Base-by-base conservation (phyloP, 1,140 invertebrate species). In the Papilio machaon region DNA sequence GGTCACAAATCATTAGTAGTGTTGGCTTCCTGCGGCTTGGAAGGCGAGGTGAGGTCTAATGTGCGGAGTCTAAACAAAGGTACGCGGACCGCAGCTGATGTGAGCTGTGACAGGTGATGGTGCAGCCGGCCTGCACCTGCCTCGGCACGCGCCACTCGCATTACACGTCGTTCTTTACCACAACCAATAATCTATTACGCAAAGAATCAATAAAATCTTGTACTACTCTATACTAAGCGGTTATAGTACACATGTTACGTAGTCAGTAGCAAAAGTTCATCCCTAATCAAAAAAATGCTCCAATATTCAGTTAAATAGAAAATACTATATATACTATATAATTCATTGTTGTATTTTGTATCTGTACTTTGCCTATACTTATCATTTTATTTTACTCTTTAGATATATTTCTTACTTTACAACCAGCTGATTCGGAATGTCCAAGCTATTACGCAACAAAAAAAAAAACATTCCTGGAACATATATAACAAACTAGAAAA, bases 91-190 rank as follows among this genome's bases (percentile, higher is more conserved):
- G 92, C 91, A 94, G 93, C 93, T 93, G 92, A 93, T 91, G 86
- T 84, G 91, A 91, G 92, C 91, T 91, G 86, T 84, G 91, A 92
- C 93, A 94, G 93, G 93, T 94, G 93, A 84, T 85, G 85, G 64
- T 84, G 86, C 93, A 94, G 92, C 92, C 90, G 92, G 92, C 93
- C 47, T 64, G 82, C 93, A 94, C 93, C 93, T 94, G 93, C 90
- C 85, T 47, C 49, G 83, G 91, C 91, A 92, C 92, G 89, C 85
- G 91, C 91, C 87, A 91, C 93, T 93, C 92, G 83, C 85, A 90
- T 88, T 88, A 87, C 87, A 89, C 80, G 81, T 83, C 83, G 84
- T 85, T 84, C 83, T 88, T 87, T 86, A 84, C 85, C 89, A 85
- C 83, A 82, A 84, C 87, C 83, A 85, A 90, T 85, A 85, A 83